Conservation (phyloP, 2,888 invertebrate species). For the Pammene fasciana region DNA sequence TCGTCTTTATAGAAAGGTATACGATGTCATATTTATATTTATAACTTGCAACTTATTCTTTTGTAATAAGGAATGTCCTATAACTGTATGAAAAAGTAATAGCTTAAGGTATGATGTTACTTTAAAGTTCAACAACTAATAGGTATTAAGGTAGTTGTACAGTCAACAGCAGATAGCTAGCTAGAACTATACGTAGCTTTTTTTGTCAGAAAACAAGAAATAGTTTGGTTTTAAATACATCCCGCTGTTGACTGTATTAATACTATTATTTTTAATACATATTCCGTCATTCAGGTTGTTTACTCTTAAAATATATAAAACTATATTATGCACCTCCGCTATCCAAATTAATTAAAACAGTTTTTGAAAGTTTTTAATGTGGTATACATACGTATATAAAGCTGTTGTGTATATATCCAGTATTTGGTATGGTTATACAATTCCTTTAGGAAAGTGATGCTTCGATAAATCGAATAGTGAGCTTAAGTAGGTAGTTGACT, state of each 20-base stretch:
- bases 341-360: slow-evolving; percentile 41
- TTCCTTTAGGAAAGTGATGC: slow-evolving; percentile 49
- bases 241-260: neutral
- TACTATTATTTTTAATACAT: neutral
- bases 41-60: too few species aligned
- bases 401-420: slow-evolving; percentile 37
- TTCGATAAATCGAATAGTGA: slow-evolving; percentile 51
- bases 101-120: too few species aligned
- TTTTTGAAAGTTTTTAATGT: slow-evolving; percentile 31
- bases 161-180: too few species aligned
- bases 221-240: too few species aligned
- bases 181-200: too few species aligned
- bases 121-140: too few species aligned
- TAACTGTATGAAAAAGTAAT: too few species aligned
- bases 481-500: slow-evolving; percentile 51
- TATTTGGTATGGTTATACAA: slow-evolving; percentile 42
- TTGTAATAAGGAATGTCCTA: too few species aligned
- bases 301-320: neutral
- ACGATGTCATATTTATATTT: too few species aligned
- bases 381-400: slow-evolving; percentile 34
- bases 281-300: slow-evolving; percentile 24
- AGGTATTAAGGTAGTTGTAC: too few species aligned
- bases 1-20: too few species aligned
- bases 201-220: too few species aligned
- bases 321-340: neutral